These are phyloP conservation scores for Thinocorus orbignyianus DNA, from an alignment of 2,113 vertebrate species.

Conservation along the genomic window DNA sequence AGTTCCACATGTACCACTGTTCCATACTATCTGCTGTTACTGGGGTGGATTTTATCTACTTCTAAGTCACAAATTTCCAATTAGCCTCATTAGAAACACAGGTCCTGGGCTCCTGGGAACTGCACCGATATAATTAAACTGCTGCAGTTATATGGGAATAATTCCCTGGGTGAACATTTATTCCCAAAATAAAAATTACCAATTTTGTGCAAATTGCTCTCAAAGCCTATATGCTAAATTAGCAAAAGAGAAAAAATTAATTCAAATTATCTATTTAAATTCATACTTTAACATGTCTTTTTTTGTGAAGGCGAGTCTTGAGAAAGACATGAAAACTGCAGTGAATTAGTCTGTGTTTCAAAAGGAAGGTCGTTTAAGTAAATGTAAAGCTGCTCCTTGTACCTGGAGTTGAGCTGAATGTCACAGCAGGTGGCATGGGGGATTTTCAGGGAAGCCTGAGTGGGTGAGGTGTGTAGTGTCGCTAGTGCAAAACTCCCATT, in stretches of 20 bases:
- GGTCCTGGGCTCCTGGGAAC: neutral
- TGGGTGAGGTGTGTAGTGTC: too few species aligned
- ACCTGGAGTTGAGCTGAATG: neutral
- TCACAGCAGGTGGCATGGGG: neutral
- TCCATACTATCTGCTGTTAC: rapidly evolving
- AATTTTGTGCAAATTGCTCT: neutral
- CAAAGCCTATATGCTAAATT: neutral
- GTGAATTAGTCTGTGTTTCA: neutral
- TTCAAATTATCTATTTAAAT: neutral
- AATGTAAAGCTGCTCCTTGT: neutral
- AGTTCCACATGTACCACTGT: neutral
- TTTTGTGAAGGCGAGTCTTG: neutral
- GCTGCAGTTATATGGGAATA: neutral
- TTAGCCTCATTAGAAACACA: neutral
- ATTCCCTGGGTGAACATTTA: neutral
- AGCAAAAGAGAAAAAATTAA: neutral
- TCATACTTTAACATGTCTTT: neutral
- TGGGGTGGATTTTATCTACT: neutral
- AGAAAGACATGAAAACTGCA: neutral
- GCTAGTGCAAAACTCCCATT: too few species aligned
- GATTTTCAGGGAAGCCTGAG: too few species aligned
- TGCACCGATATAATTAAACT: neutral
- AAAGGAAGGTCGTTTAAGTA: neutral
- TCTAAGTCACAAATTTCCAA: neutral
- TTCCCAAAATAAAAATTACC: neutral